Conservation (phyloP, 2,888 invertebrate species). For the Coecobrya sp. region DNA sequence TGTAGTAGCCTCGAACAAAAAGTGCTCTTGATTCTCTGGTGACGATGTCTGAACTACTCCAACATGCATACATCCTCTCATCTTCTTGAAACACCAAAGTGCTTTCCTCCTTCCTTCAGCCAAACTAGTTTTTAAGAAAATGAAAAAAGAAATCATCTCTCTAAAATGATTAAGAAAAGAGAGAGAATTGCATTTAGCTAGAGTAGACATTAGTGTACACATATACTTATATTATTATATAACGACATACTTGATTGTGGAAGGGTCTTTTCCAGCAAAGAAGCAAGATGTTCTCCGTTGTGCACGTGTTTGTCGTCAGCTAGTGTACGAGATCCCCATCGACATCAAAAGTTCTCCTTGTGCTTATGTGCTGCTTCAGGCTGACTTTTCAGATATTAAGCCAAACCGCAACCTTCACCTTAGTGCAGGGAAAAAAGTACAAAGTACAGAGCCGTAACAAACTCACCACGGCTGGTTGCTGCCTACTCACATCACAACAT, state of each 20-base stretch:
- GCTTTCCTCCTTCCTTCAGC: constrained; percentile 11
- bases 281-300: background rate
- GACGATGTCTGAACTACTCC: background rate
- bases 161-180: constrained; percentile 45
- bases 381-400: constrained; percentile 22
- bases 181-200: background rate
- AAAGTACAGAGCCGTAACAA: background rate
- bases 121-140: constrained; percentile 32
- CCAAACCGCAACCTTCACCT: constrained; percentile 40
- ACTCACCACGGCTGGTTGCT: background rate
- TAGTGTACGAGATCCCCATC: background rate
- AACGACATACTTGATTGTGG: background rate
- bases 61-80: background rate
- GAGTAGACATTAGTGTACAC: constrained; percentile 14
- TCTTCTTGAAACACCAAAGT: constrained; percentile 31
- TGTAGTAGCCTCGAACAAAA: constrained; percentile 27
- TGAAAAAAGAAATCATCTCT: constrained; percentile 17
- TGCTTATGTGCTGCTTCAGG: background rate
- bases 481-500: constrained; percentile 5
- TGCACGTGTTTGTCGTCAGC: constrained; percentile 11
- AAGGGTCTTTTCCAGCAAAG: background rate
- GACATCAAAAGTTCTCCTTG: background rate
- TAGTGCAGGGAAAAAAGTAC: background rate
- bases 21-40: constrained; percentile 30
- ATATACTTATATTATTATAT: background rate